Evolutionary conservation across 2,113 vertebrate genomes (phyloP).

Genomic region (Uria lomvia): DNA sequence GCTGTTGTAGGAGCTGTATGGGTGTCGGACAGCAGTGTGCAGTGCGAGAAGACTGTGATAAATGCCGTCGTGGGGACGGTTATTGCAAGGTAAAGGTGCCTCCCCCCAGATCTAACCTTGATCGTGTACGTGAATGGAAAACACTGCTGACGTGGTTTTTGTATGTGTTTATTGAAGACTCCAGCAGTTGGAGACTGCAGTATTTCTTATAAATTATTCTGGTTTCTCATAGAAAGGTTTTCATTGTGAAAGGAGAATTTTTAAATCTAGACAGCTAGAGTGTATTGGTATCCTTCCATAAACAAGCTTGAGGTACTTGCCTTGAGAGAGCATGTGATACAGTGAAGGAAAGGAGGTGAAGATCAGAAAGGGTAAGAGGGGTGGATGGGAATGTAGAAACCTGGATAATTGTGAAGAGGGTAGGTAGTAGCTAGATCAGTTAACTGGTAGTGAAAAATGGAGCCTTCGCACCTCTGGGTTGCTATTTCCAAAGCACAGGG

Average conservation of each 20-base stretch:
- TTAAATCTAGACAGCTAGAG: not conserved
- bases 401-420: not conserved
- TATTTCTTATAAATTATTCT: not conserved
- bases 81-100: constrained; percentile 80
- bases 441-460: not conserved
- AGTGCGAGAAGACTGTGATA: constrained; percentile 82
- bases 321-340: not conserved
- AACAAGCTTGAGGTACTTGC: not conserved
- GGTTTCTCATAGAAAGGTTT: not conserved
- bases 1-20: constrained; percentile 86
- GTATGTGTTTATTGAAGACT: not conserved
- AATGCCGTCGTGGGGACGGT: constrained; percentile 82
- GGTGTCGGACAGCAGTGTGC: constrained; percentile 80
- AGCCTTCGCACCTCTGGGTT: not conserved
- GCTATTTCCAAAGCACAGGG: not conserved
- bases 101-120: not conserved
- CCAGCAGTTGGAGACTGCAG: not conserved
- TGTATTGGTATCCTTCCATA: not conserved
- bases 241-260: not conserved
- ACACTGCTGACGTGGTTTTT: rapidly evolving
- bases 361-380: not conserved
- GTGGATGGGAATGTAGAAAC: not conserved
- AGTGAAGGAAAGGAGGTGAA: not conserved
- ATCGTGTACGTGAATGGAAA: rapidly evolving
- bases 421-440: not conserved